phyloP scores from a whole-genome alignment of 2,888 invertebrate species.

The Stomorhina lunata region DNA sequence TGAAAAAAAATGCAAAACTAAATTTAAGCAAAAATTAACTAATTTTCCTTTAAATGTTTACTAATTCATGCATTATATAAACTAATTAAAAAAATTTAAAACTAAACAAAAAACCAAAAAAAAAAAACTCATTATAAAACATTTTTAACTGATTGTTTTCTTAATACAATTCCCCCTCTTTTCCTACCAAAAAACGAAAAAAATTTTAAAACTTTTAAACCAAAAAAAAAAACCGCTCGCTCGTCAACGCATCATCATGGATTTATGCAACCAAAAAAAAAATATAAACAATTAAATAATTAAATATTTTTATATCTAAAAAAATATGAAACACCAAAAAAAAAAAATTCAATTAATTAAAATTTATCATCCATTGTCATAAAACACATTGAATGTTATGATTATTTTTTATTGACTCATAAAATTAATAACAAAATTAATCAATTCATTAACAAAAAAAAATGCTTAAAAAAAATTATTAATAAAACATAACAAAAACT shows the following conservation, averaged over 20 bases:
- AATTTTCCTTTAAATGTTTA: slow-evolving; percentile 36
- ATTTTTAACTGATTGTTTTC: slow-evolving; percentile 75
- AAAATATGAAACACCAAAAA: slow-evolving; percentile 30
- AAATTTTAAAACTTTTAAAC: slow-evolving; percentile 61
- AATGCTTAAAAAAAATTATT: slow-evolving; percentile 52
- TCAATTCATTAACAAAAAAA: slow-evolving; percentile 22
- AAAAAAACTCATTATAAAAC: slow-evolving; percentile 74
- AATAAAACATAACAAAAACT: slow-evolving; percentile 61
- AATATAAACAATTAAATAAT: slow-evolving; percentile 27
- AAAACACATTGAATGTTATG: slow-evolving; percentile 51
- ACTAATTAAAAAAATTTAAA: slow-evolving; percentile 46
- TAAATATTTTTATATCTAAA: slow-evolving; percentile 37
- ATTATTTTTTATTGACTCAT: slow-evolving; percentile 15
- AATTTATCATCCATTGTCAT: slow-evolving; percentile 37
- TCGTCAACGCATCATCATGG: slow-evolving; percentile 77
- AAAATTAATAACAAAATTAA: slow-evolving; percentile 1
- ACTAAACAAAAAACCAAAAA: too few species aligned
- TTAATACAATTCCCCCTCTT: slow-evolving; percentile 68
- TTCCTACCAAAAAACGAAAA: slow-evolving; percentile 62
- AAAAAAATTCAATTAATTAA: slow-evolving; percentile 10
- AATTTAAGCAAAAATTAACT: background rate
- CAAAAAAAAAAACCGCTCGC: slow-evolving; percentile 69
- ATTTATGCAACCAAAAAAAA: slow-evolving; percentile 68
- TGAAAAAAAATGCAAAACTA: background rate
- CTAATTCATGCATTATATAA: slow-evolving; percentile 59